Evolutionary conservation across 2,113 vertebrate species (phyloP), one percentile per base, ranked within the genome.

Genomic region (Sinocyclocheilus rhinocerous): DNA sequence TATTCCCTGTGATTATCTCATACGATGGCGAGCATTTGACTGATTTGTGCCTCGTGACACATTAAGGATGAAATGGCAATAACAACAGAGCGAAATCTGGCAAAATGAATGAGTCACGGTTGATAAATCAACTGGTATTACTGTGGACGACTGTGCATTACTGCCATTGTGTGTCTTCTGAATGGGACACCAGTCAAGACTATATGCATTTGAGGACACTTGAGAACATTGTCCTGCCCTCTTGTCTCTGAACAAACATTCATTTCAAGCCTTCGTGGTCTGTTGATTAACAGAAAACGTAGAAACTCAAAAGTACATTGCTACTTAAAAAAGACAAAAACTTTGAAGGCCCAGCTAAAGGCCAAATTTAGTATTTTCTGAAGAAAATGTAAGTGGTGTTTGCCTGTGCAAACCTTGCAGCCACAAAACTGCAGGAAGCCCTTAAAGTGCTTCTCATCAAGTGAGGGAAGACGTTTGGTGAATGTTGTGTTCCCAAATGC

Each of bases 41-140:
- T 33, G 79, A 67, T 78, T 63, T 88, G 65, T 70, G 70, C 63
- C 20, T 91, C 91, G 91, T 87, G 91, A 87, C 86, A 88, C 80
- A 88, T 33, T 75, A 73, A n/a, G 13, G 55, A 63, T 61, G 26
- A 86, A 57, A 88, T 29, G 63, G 59, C 55, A 76, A 87, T 59
- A 84, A 48, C 48, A 45, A 33, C 57, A 63, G 42, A 83, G 63
- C 9, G 59, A 76, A 78, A 83, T 26, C 70, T 76, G 55, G 29
- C 42, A 42, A 67, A 76, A 83, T 11, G 13, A 76, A 76, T 70
- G 26, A 84, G 83, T 59, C 83, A 84, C 42, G 10, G 39, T 80
- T 70, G 63, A 88, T 84, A 84, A 88, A 89, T 83, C 80, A 85
- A 36, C 79, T 84, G 76, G 83, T 48, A 85, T 80, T 78, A 87